Conservation (phyloP, 2,113 vertebrate species). For the Rattus norvegicus region DNA sequence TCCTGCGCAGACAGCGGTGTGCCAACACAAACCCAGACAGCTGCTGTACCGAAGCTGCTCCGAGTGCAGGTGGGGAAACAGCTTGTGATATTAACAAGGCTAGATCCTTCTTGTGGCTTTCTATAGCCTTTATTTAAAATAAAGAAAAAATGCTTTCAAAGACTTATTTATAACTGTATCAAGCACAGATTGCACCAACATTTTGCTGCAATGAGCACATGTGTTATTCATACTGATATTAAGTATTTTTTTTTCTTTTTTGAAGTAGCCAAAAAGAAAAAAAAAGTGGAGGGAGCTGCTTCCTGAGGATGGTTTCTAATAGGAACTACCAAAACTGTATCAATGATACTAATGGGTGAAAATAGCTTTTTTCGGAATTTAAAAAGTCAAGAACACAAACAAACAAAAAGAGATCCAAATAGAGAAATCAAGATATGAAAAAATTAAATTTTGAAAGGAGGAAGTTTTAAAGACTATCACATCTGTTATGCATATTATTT, state of each 20-base stretch:
- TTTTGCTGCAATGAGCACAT: slow-evolving; percentile 73
- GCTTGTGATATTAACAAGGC: slow-evolving; percentile 81
- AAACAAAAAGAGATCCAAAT: slow-evolving; percentile 49
- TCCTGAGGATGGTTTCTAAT: slow-evolving; percentile 68
- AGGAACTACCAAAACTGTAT: slow-evolving; percentile 63
- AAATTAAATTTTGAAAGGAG: slow-evolving; percentile 48
- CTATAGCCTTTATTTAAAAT: slow-evolving; percentile 81
- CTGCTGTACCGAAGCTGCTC: slow-evolving; percentile 75
- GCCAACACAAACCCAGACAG: slow-evolving; percentile 74
- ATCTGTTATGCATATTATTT: slow-evolving; percentile 22
- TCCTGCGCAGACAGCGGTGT: slow-evolving; percentile 56
- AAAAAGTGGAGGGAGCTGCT: neutral
- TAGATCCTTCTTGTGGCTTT: slow-evolving; percentile 78
- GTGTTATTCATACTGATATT: slow-evolving; percentile 79
- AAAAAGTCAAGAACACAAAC: slow-evolving; percentile 61
- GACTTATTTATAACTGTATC: slow-evolving; percentile 82
- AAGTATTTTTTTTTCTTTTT: slow-evolving; percentile 73
- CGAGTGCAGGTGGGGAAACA: slow-evolving; percentile 76
- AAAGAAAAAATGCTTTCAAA: slow-evolving; percentile 80
- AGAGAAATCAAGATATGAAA: slow-evolving; percentile 17
- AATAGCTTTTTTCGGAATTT: slow-evolving; percentile 52
- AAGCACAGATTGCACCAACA: slow-evolving; percentile 77
- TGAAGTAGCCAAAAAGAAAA: slow-evolving; percentile 65
- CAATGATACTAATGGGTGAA: slow-evolving; percentile 58
- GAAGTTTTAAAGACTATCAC: slow-evolving; percentile 9